These are phyloP conservation scores for Todiramphus saurophagus DNA, from an alignment of 2,113 vertebrate genomes.

Conservation along the genomic window DNA sequence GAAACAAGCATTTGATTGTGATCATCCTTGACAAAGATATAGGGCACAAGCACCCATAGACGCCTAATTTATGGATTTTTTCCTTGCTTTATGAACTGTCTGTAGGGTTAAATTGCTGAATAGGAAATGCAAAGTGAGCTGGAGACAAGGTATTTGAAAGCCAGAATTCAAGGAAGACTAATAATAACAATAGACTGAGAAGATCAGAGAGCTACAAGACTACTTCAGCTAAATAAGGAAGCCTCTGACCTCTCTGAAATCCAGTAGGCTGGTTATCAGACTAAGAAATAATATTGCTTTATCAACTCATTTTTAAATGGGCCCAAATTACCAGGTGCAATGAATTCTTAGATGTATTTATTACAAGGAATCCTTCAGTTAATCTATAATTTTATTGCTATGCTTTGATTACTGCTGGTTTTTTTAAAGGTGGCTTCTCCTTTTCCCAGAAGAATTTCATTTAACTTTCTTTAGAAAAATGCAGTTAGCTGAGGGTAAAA, in stretches of 20 bases:
- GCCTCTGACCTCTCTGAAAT: slow-evolving; percentile 39
- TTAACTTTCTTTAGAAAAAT: background rate
- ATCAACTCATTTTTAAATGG: slow-evolving; percentile 16
- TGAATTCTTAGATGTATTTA: background rate
- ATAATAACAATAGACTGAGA: slow-evolving; percentile 3
- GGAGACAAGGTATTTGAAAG: slow-evolving; percentile 55
- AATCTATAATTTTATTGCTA: background rate
- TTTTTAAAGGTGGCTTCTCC: background rate
- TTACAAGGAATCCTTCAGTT: background rate
- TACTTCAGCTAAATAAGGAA: slow-evolving; percentile 34
- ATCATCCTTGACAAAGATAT: slow-evolving; percentile 67
- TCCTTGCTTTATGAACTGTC: slow-evolving; percentile 61
- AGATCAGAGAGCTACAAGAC: slow-evolving; percentile 44
- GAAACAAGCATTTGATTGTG: slow-evolving; percentile 63
- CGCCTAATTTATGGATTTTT: slow-evolving; percentile 66
- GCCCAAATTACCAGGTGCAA: background rate
- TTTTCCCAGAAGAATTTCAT: background rate
- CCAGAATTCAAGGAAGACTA: slow-evolving; percentile 40
- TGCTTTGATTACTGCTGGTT: background rate
- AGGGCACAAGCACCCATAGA: slow-evolving; percentile 49
- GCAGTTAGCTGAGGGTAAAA: background rate
- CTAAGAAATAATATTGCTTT: background rate
- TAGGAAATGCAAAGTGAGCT: slow-evolving; percentile 50
- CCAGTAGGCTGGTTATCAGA: background rate
- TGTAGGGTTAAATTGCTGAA: slow-evolving; percentile 57